Conservation (phyloP, 2,797 vertebrate species). For the Tragopan temminckii region DNA sequence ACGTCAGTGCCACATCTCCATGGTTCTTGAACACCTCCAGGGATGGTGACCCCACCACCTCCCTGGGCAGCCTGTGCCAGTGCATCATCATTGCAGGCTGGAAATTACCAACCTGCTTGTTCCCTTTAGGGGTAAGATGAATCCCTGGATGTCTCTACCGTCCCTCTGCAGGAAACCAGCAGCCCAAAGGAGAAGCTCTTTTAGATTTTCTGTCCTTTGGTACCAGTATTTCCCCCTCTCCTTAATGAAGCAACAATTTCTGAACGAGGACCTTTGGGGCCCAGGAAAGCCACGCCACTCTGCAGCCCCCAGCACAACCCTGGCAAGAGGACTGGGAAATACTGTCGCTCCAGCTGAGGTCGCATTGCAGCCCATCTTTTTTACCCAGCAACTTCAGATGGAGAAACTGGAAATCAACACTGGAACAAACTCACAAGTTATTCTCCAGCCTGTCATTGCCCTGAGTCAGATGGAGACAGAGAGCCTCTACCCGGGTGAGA, state of each 20-base stretch:
- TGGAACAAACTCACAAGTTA: constrained; percentile 49
- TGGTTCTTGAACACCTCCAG: no score
- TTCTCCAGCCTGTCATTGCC: constrained; percentile 59
- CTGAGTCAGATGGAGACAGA: constrained; percentile 56
- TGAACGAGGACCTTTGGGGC: background rate
- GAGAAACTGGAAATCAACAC: constrained; percentile 55
- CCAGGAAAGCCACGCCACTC: background rate
- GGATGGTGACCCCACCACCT: no score
- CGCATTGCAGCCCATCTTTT: constrained; percentile 38
- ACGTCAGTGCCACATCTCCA: no score
- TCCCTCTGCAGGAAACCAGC: background rate
- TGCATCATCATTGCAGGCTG: no score
- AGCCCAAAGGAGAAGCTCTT: background rate
- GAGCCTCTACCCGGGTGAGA: constrained; percentile 11
- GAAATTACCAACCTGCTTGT: background rate
- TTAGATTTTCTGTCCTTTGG: background rate
- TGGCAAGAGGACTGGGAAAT: constrained; percentile 58
- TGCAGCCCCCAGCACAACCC: background rate
- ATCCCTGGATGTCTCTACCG: background rate
- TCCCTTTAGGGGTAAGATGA: background rate
- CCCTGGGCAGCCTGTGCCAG: no score
- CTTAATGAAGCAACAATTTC: background rate
- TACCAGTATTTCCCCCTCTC: background rate
- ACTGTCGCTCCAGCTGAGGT: constrained; percentile 61
- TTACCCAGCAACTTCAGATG: constrained; percentile 38